Evolutionary conservation across 2,113 vertebrate species (phyloP), one percentile per base, ranked within the genome.

Genomic region (Ptilorrhoa leucosticta): DNA sequence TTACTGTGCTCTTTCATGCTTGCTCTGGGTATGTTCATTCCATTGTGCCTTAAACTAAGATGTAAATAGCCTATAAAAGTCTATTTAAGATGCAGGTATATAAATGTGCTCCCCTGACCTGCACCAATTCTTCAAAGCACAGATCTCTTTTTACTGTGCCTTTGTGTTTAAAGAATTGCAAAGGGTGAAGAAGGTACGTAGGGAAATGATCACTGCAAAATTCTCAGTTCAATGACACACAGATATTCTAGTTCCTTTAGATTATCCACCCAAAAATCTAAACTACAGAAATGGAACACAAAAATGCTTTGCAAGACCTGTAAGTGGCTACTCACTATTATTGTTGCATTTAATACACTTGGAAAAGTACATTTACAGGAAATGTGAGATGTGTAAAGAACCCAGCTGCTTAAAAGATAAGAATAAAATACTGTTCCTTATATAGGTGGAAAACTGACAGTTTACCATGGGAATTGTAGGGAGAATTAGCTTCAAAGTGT

Each of bases 131-230:
- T 63, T 77, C 40, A 37, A 48, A 53, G 6, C 4, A 4, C 3
- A 68, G 23, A 64, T 51, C 9, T 51, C 11, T 44, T 40, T 90
- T 63, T 50, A n/a, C 4, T 65, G 9, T 37, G 26, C 18, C 2
- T 12, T 66, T 68, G 4, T 21, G 9, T 63, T 79, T 54, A 80
- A 57, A n/a, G 14, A 72, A 28, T 30, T 61, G 5, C 2, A 65
- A 33, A 51, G 6, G 1, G 3, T 33, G 28, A 79, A 56, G 48
- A 56, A 47, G 18, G 6, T 1, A 19, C 3, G 6, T 1, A 26
- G 4, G 13, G 15, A 40, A 75, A 68, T 8, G 4, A 21, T 35
- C 13, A 19, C 23, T 33, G n/a, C 15, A 84, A 58, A 94, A 33
- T 42, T 54, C 4, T 45, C 13, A 18, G 9, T 50, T 83, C 8